A percentile compares a stretch with the other conserved stretches of the same genome.
Conservation (phyloP, 2,113 vertebrate species). For the Tringa solitaria region DNA sequence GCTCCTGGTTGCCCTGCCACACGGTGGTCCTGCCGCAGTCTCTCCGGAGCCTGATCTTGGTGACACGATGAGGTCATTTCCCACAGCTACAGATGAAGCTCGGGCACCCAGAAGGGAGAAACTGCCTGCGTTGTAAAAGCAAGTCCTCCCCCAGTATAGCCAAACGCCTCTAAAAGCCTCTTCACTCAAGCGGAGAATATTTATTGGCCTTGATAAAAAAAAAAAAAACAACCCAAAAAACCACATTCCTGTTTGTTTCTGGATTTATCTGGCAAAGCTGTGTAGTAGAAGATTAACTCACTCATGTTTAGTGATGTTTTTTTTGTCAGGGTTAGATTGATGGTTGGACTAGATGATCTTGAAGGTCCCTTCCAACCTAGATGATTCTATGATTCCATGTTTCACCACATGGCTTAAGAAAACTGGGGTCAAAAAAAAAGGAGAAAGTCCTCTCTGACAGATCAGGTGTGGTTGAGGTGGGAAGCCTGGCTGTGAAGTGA, state of each 20-base stretch:
- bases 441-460: background rate
- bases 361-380: too few species aligned
- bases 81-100: background rate
- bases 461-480: background rate
- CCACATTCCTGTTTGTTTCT: background rate
- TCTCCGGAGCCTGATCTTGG: background rate
- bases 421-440: rapidly evolving
- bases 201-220: background rate
- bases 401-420: background rate
- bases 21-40: rapidly evolving
- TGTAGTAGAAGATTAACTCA: background rate
- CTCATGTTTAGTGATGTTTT: background rate
- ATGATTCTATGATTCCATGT: too few species aligned
- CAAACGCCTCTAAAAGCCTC: background rate
- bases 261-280: background rate
- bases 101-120: background rate
- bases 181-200: background rate
- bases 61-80: background rate
- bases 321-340: too few species aligned
- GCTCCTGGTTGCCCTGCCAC: background rate
- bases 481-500: background rate
- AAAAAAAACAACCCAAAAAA: too few species aligned
- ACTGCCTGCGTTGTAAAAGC: background rate
- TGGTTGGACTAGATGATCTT: too few species aligned
- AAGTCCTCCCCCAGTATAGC: background rate